phyloP scores from a whole-genome alignment of 2,797 vertebrate species.

The Cuniculus paca region DNA sequence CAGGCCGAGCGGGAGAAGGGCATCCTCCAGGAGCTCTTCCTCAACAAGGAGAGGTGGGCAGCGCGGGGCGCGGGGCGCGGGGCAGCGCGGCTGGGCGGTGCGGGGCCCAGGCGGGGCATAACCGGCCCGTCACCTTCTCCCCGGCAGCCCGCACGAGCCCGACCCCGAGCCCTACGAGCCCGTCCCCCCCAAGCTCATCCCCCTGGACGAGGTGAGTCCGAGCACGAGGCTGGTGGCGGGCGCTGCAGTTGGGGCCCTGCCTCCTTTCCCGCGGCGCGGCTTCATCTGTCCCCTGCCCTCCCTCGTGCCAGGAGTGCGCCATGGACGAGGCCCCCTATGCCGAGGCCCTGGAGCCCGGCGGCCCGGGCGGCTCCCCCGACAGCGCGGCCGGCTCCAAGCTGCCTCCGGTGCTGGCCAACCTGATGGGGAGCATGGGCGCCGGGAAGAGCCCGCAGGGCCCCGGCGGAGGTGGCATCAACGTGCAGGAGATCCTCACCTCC shows the following conservation, averaged over 20 bases:
- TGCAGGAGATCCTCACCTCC: slow-evolving; percentile 97
- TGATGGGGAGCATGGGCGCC: slow-evolving; percentile 94
- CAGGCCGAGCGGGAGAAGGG: slow-evolving; percentile 97
- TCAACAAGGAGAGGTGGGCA: slow-evolving; percentile 95
- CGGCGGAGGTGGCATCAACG: slow-evolving; percentile 90
- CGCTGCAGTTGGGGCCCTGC: not conserved
- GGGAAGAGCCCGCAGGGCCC: slow-evolving; percentile 86
- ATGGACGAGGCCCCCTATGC: slow-evolving; percentile 90
- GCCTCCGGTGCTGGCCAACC: slow-evolving; percentile 95
- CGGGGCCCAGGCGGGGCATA: too few species aligned
- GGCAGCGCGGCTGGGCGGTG: not conserved
- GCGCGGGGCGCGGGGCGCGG: too few species aligned
- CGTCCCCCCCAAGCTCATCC: slow-evolving; percentile 95
- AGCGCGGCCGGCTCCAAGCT: slow-evolving; percentile 91
- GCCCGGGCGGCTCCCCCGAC: slow-evolving; percentile 87
- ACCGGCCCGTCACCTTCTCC: not conserved
- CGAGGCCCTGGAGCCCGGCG: slow-evolving; percentile 90
- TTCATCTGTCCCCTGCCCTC: slow-evolving; percentile 45
- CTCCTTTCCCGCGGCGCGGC: not conserved
- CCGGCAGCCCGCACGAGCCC: slow-evolving; percentile 93
- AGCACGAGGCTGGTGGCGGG: fast-evolving
- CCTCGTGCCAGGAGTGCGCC: slow-evolving; percentile 91
- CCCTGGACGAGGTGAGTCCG: slow-evolving; percentile 96
- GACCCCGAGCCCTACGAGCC: slow-evolving; percentile 96
- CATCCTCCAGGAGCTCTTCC: slow-evolving; percentile 97